Percentiles rank a stretch among this genome's conserved stretches.
phyloP scores from a whole-genome alignment of 1,140 invertebrate species.

The Lordiphosa clarofinis region DNA sequence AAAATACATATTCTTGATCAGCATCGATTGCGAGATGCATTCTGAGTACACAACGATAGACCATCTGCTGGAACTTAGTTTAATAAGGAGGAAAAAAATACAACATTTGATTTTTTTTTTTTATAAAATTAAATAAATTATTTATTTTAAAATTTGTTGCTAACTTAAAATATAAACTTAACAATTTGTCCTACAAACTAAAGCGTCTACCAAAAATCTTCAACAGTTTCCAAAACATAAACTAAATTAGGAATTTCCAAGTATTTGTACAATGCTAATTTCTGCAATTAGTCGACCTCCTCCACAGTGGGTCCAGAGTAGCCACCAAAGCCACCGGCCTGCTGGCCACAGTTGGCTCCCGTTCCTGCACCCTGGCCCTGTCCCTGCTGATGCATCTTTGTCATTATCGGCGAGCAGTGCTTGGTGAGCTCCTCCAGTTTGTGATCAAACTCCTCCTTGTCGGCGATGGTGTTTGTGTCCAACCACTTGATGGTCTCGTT shows the following conservation, averaged over 20 bases:
- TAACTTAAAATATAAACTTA: constrained; percentile 18
- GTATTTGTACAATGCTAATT: neutral
- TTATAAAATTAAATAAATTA: constrained; percentile 9
- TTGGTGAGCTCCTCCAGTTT: constrained; percentile 81
- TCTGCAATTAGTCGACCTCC: constrained; percentile 51
- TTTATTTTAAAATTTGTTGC: constrained; percentile 31
- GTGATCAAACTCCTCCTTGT: constrained; percentile 84
- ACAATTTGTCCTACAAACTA: neutral
- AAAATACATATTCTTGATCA: too few species aligned
- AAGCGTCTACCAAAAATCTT: too few species aligned
- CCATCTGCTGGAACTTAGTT: too few species aligned
- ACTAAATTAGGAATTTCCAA: neutral
- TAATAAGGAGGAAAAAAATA: too few species aligned
- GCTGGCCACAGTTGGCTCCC: constrained; percentile 45
- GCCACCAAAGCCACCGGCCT: constrained; percentile 64
- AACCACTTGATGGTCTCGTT: constrained; percentile 83
- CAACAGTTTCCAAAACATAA: constrained; percentile 5
- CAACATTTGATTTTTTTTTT: neutral
- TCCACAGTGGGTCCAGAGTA: constrained; percentile 50
- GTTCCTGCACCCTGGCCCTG: neutral
- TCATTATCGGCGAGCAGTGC: constrained; percentile 82
- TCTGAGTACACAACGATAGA: too few species aligned
- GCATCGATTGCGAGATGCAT: too few species aligned
- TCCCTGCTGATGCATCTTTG: constrained; percentile 75
- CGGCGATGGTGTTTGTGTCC: constrained; percentile 83